Base-by-base conservation (phyloP, 2,888 invertebrate species). In the Mesopsocus fuscifrons region DNA sequence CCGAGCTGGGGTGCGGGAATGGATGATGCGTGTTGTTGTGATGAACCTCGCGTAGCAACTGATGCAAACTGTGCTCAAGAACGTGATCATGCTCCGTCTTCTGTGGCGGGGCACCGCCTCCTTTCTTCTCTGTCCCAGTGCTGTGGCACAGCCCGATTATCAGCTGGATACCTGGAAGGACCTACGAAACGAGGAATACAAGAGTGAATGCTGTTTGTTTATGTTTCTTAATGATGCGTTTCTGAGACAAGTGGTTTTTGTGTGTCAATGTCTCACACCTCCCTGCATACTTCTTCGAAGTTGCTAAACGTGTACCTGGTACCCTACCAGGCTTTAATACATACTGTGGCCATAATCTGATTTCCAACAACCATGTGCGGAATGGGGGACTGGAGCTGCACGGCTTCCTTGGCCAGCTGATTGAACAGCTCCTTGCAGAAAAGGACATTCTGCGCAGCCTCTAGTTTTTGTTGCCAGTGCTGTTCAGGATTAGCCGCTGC, bases 361-460 rank as follows among this genome's bases (percentile, higher is more conserved):
- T 94, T 94, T 38, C 92, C 92, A 32, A 94, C 89, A 5, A 95
- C 94, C 72, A 95, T 84, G 55, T 94, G 94, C 0, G 94, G 94
- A 56, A 94, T 89, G 0, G 85, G 81, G 0, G 89, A 84, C 54
- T 89, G 85, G 3, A 91, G 62, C 56, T 91, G 89, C 3, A 94
- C 91, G 0, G 95, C 94, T 60, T 95, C 95, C 42, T 89, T 78
- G 0, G 94, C 94, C 43, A 95, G 63, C 54, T 94, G 83, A 49
- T 88, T 84, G 57, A 95, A 95, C 23, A 95, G 63, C 60, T 95
- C 95, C 62, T 94, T 94, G 58, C 95, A 95, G 63, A 94, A 95
- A 16, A 95, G 66, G 20, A 95, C 92, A 60, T 95, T 95, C 58
- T 95, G 95, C 0, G 94, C 94, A 0, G 88, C 87, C 58, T 95